Conservation (phyloP, 2,113 vertebrate genomes). For the Eolophus roseicapilla region DNA sequence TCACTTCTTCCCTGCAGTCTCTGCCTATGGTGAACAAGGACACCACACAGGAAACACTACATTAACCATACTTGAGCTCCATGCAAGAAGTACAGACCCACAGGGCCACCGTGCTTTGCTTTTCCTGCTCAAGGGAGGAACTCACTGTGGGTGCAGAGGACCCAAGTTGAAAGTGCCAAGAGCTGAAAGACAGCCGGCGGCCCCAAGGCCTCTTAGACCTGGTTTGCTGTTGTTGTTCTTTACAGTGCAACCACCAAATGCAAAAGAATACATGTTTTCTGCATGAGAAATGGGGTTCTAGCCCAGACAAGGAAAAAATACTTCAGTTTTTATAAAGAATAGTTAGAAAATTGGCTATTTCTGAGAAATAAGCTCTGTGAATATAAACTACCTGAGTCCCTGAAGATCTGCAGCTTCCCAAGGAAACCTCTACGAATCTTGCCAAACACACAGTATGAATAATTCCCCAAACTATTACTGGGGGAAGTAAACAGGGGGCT, state of each 20-base stretch:
- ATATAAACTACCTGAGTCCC: not conserved
- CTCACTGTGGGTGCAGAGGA: not conserved
- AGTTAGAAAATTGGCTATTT: not conserved
- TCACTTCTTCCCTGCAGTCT: not conserved
- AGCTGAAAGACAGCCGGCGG: not conserved
- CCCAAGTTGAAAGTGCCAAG: not conserved
- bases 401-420: slow-evolving; percentile 3
- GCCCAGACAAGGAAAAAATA: not conserved
- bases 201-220: not conserved
- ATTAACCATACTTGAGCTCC: not conserved
- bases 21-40: not conserved
- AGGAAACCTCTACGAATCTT: not conserved
- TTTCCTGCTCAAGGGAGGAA: not conserved
- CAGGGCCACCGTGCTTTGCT: not conserved
- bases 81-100: not conserved
- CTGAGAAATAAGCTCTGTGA: slow-evolving; percentile 3
- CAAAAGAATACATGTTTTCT: not conserved
- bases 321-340: not conserved
- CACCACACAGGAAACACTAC: not conserved
- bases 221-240: not conserved
- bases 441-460: not conserved
- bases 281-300: not conserved
- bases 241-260: not conserved
- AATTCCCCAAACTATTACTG: not conserved
- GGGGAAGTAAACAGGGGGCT: not conserved